Conservation (phyloP, 1,140 invertebrate species). For the Zaprionus gabonicus region DNA sequence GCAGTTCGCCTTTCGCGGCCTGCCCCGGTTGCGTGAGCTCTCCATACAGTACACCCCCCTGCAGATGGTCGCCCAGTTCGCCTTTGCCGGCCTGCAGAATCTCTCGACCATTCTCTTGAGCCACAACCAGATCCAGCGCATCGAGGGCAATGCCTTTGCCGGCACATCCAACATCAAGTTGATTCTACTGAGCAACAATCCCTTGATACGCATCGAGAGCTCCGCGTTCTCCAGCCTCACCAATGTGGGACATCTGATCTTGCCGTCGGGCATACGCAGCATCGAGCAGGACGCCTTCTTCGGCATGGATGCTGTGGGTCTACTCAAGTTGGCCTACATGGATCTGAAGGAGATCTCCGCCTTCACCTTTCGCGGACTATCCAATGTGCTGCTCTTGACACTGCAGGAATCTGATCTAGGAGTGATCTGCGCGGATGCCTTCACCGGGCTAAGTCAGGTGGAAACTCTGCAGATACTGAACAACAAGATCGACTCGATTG, state of each 20-base stretch:
- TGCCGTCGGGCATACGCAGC: constrained; percentile 90
- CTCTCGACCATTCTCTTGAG: constrained; percentile 90
- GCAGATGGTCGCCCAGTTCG: constrained; percentile 90
- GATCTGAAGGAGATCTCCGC: constrained; percentile 89
- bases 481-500: constrained; percentile 93
- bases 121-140: constrained; percentile 91
- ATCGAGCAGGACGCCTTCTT: constrained; percentile 92
- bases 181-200: constrained; percentile 91
- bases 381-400: constrained; percentile 89
- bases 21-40: constrained; percentile 90
- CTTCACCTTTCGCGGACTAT: constrained; percentile 91
- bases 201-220: constrained; percentile 89
- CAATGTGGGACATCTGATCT: constrained; percentile 90
- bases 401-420: constrained; percentile 93
- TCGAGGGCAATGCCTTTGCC: constrained; percentile 92
- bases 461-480: constrained; percentile 90
- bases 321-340: constrained; percentile 92
- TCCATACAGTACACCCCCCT: constrained; percentile 93
- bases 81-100: constrained; percentile 93
- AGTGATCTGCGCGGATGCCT: constrained; percentile 89
- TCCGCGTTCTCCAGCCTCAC: constrained; percentile 92
- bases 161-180: constrained; percentile 92
- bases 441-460: constrained; percentile 89
- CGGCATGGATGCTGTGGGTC: constrained; percentile 90
- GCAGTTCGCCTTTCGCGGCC: constrained; percentile 92